Evolutionary conservation across 2,113 vertebrate genomes (phyloP), one percentile per base, ranked within the genome.

Genomic region (Pollachius pollachius): DNA sequence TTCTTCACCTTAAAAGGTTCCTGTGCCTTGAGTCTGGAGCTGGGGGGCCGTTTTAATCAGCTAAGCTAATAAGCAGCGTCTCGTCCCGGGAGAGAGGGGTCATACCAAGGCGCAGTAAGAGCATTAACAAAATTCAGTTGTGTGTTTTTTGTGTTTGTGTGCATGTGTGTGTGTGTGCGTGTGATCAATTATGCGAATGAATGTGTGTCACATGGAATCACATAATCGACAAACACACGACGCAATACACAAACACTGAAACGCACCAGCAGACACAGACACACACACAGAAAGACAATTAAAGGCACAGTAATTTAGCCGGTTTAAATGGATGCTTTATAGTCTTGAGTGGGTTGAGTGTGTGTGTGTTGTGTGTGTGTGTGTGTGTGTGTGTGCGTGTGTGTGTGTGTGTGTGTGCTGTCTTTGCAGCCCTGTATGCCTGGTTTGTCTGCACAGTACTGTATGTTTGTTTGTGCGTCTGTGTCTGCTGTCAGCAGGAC

Each of bases 121-220:
- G 82, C 72, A 81, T 87, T 83, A 88, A 34, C 72, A 70, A 86
- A 76, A 84, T 80, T 87, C 76, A 75, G 79, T 80, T 82, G 5
- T 48, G 7, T 48, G 41, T 48, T 69, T 27, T 60, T n/a, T 73
- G 67, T 52, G 67, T 56, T 57, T 30, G 16, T 68, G 27, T 61
- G 30, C 52, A 17, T 69, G 34, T 17, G 52, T 59, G 63, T 52
- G 41, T 62, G 37, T 65, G 64, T 19, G n/a, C 18, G 41, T 64
- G 30, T 64, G 62, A 4, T 41, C 62, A 64, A 52, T 48, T 48
- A 48, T 48, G 41, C 41, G 41, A 48, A 48, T 2, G 12, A 48
- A 48, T 48, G 41, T 48, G 41, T 12, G 11, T 48, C 7, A 5
- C 41, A 13, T 13, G 41, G 6, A 48, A 48, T 48, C 41, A 48